A percentile compares a stretch with the other conserved stretches of the same genome.
Conservation (phyloP, 2,888 invertebrate species). For the Calliphora vomitoria region DNA sequence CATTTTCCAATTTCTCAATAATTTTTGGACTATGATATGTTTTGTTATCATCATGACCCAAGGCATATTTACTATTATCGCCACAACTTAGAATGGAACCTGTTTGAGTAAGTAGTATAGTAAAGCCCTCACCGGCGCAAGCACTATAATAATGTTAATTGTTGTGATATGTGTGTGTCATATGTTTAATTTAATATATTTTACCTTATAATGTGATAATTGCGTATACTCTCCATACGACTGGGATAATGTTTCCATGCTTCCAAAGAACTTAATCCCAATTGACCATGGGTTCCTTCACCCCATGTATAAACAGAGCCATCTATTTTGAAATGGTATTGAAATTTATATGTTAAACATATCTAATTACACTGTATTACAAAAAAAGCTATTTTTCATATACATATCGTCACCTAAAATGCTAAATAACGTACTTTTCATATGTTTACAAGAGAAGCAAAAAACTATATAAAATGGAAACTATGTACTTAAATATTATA, state of each 20-base stretch:
- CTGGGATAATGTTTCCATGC: slow-evolving; percentile 86
- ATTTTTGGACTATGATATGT: slow-evolving; percentile 86
- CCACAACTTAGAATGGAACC: slow-evolving; percentile 90
- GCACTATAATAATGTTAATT: slow-evolving; percentile 83
- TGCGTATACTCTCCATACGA: slow-evolving; percentile 87
- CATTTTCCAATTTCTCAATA: slow-evolving; percentile 86
- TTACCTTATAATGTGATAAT: slow-evolving; percentile 87
- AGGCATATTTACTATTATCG: slow-evolving; percentile 87
- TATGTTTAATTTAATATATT: not conserved
- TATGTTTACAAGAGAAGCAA: too few species aligned
- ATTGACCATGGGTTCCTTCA: slow-evolving; percentile 88
- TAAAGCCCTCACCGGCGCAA: slow-evolving; percentile 88
- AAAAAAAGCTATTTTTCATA: too few species aligned
- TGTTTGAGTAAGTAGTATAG: slow-evolving; percentile 88
- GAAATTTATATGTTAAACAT: slow-evolving; percentile 1
- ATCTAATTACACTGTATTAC: too few species aligned
- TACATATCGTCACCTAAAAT: too few species aligned
- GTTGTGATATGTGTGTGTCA: slow-evolving; percentile 76
- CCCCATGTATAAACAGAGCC: slow-evolving; percentile 89
- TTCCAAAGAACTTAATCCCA: slow-evolving; percentile 86
- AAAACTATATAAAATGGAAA: too few species aligned
- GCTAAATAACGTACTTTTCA: too few species aligned
- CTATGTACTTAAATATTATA: too few species aligned
- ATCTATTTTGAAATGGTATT: slow-evolving; percentile 82
- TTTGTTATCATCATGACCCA: slow-evolving; percentile 88